Base-by-base conservation (phyloP, 2,888 invertebrate species). In the Seira sanloemensis region DNA sequence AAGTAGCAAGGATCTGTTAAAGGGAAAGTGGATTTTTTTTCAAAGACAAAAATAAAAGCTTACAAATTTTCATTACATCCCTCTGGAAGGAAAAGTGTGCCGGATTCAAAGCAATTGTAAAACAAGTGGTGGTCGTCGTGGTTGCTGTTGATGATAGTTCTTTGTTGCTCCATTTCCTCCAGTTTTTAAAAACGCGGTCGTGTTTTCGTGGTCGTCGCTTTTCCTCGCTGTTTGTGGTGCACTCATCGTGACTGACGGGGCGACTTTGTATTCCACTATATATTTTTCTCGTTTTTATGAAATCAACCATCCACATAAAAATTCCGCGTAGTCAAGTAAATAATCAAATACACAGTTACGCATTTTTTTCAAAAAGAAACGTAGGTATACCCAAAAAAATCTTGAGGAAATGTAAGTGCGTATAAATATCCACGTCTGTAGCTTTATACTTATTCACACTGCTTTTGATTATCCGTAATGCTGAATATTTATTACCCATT, bases 91-190 rank as follows among this genome's bases (percentile, higher is more conserved):
- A 37, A 12, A 9, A 37, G 37, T 12, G n/a, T n/a, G n/a, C n/a
- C n/a, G n/a, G n/a, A n/a, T n/a, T n/a, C n/a, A 2, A 50, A 50
- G 50, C 50, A 50, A 50, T 50, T 16, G 50, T 7, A 62, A n/a
- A 62, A 62, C 62, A 62, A 62, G 62, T 62, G 62, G 62, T 62
- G 62, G 62, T 21, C 37, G n/a, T 58, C 62, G 62, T n/a, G 62
- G 62, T 62, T 19, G 62, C 62, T 23, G 50, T 62, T 62, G 62
- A 21, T 62, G 62, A 62, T 62, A 62, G 19, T 62, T 23, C 62
- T 62, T 62, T 62, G 62, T 62, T 62, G 62, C 62, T 62, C 62
- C n/a, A 4, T 50, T 7, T 18, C 50, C 50, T 50, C 50, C n/a
- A 50, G 50, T 50, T 62, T 19, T 62, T 62, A 23, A 62, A 62